Percentiles rank a stretch among this genome's conserved stretches.
Evolutionary conservation across 2,797 vertebrate genomes (phyloP).

Genomic region (Pangasius sanitwongsei): DNA sequence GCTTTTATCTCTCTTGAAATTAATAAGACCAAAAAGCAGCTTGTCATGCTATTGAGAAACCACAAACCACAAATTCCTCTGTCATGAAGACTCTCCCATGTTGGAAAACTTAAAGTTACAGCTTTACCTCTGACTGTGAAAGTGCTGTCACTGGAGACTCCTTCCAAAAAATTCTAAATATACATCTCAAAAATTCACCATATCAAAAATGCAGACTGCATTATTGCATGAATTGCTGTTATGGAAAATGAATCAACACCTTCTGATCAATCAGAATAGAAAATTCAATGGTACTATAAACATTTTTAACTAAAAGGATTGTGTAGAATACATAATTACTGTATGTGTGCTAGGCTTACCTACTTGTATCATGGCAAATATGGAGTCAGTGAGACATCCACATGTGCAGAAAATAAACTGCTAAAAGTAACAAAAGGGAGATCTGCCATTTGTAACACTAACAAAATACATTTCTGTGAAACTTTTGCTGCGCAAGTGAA

Average conservation of each 20-base stretch:
- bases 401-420: neutral
- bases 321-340: neutral
- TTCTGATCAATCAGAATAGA: neutral
- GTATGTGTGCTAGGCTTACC: neutral
- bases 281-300: neutral
- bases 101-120: neutral
- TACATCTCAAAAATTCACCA: neutral
- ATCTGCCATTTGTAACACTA: neutral
- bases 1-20: neutral
- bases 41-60: neutral
- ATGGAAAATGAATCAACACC: neutral
- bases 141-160: neutral
- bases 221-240: neutral
- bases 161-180: neutral
- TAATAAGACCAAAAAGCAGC: neutral
- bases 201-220: neutral
- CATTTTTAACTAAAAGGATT: neutral
- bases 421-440: neutral
- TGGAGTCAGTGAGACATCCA: neutral
- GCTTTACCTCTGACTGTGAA: neutral
- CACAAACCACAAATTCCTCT: neutral
- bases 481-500: slow-evolving; percentile 7
- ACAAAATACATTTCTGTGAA: neutral
- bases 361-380: neutral
- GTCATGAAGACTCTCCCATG: neutral